Evolutionary conservation across 2,888 invertebrate species (phyloP).

Genomic region (Torymus auratus): DNA sequence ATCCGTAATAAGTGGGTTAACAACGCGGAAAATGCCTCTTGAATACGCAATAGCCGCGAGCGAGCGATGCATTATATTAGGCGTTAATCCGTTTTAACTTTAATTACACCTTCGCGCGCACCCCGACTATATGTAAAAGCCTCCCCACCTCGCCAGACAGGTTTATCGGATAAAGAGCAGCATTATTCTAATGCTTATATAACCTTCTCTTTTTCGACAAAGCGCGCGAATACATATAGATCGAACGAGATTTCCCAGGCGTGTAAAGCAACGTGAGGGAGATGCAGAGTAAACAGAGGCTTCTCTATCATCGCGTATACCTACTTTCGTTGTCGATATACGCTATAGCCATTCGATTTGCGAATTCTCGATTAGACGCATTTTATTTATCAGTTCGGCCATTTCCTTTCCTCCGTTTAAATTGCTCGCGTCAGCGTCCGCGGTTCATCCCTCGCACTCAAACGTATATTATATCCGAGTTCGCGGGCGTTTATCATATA

Average conservation of each 20-base stretch:
- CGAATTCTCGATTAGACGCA: not conserved
- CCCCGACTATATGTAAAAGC: too few relatives aligned
- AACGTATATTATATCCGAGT: not conserved
- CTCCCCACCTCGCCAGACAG: too few relatives aligned
- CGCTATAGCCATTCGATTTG: not conserved
- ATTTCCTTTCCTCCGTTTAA: not conserved
- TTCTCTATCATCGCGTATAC: too few relatives aligned
- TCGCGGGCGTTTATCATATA: not conserved
- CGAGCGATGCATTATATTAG: not conserved
- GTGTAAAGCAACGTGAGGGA: too few relatives aligned
- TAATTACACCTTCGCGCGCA: not conserved
- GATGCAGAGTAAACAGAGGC: too few relatives aligned
- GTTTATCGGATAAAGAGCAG: too few relatives aligned
- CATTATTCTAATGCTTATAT: too few relatives aligned
- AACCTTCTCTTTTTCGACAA: too few relatives aligned
- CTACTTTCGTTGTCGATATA: not conserved
- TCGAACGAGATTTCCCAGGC: too few relatives aligned
- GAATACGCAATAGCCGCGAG: not conserved
- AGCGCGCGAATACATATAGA: too few relatives aligned
- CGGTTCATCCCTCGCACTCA: not conserved
- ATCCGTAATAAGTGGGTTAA: constrained; percentile 7
- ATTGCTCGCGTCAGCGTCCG: not conserved
- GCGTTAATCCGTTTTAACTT: constrained; percentile 29
- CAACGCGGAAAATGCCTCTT: constrained; percentile 3
- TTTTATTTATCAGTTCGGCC: not conserved